Evolutionary conservation across 1,140 invertebrate genomes (phyloP).

Genomic region (Nymphalis io): DNA sequence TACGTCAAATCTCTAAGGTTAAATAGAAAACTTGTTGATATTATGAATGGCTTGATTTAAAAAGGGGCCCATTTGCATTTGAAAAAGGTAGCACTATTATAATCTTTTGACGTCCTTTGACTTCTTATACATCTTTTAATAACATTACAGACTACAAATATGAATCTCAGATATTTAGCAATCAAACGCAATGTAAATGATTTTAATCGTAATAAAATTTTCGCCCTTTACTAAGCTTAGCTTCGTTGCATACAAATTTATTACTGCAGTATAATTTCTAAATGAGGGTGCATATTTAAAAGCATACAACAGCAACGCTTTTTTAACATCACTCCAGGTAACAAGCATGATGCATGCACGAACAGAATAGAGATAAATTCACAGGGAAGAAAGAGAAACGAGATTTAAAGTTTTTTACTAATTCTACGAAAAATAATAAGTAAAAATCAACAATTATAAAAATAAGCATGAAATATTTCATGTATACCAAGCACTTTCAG

Average conservation of each 20-base stretch:
- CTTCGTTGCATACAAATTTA: constrained; percentile 36
- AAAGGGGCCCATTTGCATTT: too few relatives aligned
- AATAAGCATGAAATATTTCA: not conserved
- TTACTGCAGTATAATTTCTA: constrained; percentile 45
- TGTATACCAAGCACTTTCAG: too few relatives aligned
- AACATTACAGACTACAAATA: not conserved
- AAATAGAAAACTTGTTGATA: too few relatives aligned
- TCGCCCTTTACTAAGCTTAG: constrained; percentile 9
- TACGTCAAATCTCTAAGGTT: too few relatives aligned
- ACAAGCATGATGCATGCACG: constrained; percentile 4
- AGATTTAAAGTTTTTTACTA: not conserved
- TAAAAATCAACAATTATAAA: not conserved
- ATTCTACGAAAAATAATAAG: not conserved
- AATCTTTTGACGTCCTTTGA: too few relatives aligned
- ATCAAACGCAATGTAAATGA: not conserved
- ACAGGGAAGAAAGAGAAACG: constrained; percentile 8
- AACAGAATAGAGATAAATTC: constrained; percentile 13
- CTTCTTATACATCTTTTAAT: too few relatives aligned
- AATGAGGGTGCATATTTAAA: constrained; percentile 39
- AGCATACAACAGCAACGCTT: constrained; percentile 27
- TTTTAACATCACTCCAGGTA: constrained; percentile 20
- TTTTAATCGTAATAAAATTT: not conserved
- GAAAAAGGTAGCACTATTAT: too few relatives aligned
- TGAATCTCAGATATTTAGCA: not conserved
- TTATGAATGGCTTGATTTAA: too few relatives aligned